These are phyloP conservation scores for Vesta saturnalis DNA, from an alignment of 2,888 invertebrate species.

Conservation along the genomic window DNA sequence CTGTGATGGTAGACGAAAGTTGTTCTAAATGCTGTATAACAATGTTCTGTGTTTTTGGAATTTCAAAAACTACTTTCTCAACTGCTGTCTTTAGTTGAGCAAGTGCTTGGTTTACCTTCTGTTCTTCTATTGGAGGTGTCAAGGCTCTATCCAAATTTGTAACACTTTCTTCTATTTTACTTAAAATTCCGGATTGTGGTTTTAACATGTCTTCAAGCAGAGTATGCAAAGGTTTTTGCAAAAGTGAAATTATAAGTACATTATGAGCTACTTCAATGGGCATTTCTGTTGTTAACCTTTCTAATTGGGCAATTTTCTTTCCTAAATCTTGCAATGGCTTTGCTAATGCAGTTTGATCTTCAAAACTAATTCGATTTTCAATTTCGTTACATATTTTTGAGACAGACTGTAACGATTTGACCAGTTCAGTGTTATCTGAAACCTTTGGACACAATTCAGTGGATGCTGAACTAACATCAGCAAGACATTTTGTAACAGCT, in stretches of 20 bases:
- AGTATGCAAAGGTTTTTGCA: neutral
- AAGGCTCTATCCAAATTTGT: neutral
- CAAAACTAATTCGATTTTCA: too few relatives aligned
- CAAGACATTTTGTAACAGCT: neutral
- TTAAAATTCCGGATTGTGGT: neutral
- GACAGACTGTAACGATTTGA: neutral
- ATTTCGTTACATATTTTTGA: neutral
- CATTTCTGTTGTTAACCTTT: neutral
- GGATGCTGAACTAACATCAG: neutral
- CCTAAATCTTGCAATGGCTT: neutral
- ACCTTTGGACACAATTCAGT: neutral
- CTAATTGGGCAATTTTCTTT: neutral
- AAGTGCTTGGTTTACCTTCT: neutral
- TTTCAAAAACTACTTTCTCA: neutral
- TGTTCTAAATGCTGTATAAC: neutral
- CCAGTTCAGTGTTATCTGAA: neutral
- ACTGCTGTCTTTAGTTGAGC: neutral
- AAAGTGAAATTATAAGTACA: neutral
- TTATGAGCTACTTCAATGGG: too few relatives aligned
- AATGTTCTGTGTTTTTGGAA: neutral
- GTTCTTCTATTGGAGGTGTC: neutral
- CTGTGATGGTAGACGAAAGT: neutral
- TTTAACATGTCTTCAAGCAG: neutral
- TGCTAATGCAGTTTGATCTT: neutral
- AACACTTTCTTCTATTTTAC: neutral